Base-by-base conservation (phyloP, 2,113 vertebrate genomes). In the Saguinus imperator region DNA sequence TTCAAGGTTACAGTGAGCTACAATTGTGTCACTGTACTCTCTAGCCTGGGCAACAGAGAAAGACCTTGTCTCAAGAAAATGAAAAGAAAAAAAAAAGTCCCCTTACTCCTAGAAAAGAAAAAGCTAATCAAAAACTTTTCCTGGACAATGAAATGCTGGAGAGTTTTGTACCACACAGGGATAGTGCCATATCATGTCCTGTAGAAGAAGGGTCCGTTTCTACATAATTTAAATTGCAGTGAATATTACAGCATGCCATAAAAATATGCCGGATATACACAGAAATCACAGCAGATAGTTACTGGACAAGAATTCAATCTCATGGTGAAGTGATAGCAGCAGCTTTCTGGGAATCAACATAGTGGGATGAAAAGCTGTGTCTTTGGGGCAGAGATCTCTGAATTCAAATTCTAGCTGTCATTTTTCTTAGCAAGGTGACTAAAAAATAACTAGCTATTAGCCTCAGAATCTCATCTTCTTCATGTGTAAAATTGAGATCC, bases 381-480 rank as follows among this genome's bases (percentile, higher is more conserved):
- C 77, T 92, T 76, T 45, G 73, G 66, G 40, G 11, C 81, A 96
- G 93, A 81, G 80, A 57, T 32, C 92, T 20, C 11, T 43, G 20
- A 80, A 27, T 68, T 80, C 5, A 73, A 79, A 87, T 92, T 2
- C 52, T 25, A n/a, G 32, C 14, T 75, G 55, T 92, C 52, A 57
- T 16, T 57, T 45, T 73, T 73, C n/a, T 83, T 40, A 27, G 55
- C 29, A n/a, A 57, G 8, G 43, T 83, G 52, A 95, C 84, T 94
- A 27, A 77, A 27, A 48, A 77, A 32, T 77, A 45, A 48, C 92
- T 88, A 94, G 90, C 91, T 83, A 91, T 93, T 83, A 86, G 75
- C 5, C 3, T 95, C 91, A 92, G 6, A 81, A 8, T 91, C 43
- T 89, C 37, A 89, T 58, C 76, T 91, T 72, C 27, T n/a, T 82